A percentile compares a stretch with the other conserved stretches of the same genome.
phyloP scores from a whole-genome alignment of 2,797 vertebrate species.

The Rachycentron canadum region DNA sequence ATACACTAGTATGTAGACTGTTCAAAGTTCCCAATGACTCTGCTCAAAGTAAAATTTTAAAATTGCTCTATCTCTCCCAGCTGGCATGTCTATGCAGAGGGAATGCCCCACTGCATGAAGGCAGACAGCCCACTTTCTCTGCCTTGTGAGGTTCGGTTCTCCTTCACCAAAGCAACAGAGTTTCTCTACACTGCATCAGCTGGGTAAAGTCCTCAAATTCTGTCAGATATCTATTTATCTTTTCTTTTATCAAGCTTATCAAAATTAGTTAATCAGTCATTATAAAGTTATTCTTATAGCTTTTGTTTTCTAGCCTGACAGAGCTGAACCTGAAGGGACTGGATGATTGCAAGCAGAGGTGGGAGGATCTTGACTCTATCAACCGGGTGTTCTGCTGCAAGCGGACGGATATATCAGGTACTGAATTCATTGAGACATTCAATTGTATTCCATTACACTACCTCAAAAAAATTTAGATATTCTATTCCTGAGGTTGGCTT shows the following conservation, averaged over 20 bases:
- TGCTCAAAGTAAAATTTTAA: neutral
- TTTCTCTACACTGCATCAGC: slow-evolving; percentile 22
- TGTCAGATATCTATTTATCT: neutral
- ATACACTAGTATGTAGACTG: neutral
- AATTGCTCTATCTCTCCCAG: slow-evolving; percentile 35
- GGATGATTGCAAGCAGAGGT: neutral
- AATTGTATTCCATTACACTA: too few relatives aligned
- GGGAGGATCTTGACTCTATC: slow-evolving; percentile 52
- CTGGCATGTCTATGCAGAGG: slow-evolving; percentile 50
- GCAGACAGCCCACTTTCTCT: neutral
- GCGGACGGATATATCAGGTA: slow-evolving; percentile 57
- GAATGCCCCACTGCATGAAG: slow-evolving; percentile 56
- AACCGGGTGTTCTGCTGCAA: slow-evolving; percentile 57
- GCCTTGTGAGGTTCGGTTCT: slow-evolving; percentile 70
- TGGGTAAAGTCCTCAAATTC: slow-evolving; percentile 51
- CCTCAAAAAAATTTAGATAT: too few relatives aligned
- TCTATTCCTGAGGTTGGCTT: neutral
- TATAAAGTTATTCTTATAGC: neutral
- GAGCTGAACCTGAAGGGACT: slow-evolving; percentile 64
- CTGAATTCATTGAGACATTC: neutral
- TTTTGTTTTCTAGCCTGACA: slow-evolving; percentile 43
- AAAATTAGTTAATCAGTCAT: neutral
- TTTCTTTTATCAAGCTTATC: neutral
- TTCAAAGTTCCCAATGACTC: neutral
- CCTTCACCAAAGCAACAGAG: slow-evolving; percentile 64